These are phyloP conservation scores for Damaliscus lunatus DNA, from an alignment of 2,113 vertebrate genomes.

Conservation along the genomic window DNA sequence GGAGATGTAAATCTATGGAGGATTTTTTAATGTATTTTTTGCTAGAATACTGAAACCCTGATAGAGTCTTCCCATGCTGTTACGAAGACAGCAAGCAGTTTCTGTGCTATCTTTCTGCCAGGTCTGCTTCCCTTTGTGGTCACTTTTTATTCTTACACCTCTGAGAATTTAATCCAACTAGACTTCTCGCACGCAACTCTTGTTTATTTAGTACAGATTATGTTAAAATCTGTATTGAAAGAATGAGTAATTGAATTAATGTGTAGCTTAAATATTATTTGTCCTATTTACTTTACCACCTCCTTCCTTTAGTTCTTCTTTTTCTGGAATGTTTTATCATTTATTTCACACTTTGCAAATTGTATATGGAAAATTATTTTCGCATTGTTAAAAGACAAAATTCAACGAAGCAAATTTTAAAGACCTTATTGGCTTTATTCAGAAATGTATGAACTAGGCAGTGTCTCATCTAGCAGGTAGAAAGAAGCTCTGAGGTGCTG, in stretches of 20 bases:
- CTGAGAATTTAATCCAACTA: background rate
- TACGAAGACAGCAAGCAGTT: background rate
- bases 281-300: background rate
- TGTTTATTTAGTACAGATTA: conserved; percentile 39
- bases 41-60: background rate
- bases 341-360: background rate
- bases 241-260: conserved; percentile 15
- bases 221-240: conserved; percentile 11
- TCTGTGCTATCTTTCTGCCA: background rate
- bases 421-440: background rate
- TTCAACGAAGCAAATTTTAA: background rate
- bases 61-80: background rate
- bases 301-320: background rate
- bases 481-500: background rate
- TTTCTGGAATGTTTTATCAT: background rate
- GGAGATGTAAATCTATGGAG: background rate
- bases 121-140: background rate
- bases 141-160: background rate
- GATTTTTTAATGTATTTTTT: background rate
- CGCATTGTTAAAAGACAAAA: background rate
- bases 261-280: background rate
- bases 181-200: background rate
- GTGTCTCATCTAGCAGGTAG: background rate
- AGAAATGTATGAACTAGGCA: background rate
- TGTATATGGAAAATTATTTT: background rate